A percentile compares a stretch with the other conserved stretches of the same genome.
Conservation (phyloP, 2,888 invertebrate species). For the Megastigmus dorsalis region DNA sequence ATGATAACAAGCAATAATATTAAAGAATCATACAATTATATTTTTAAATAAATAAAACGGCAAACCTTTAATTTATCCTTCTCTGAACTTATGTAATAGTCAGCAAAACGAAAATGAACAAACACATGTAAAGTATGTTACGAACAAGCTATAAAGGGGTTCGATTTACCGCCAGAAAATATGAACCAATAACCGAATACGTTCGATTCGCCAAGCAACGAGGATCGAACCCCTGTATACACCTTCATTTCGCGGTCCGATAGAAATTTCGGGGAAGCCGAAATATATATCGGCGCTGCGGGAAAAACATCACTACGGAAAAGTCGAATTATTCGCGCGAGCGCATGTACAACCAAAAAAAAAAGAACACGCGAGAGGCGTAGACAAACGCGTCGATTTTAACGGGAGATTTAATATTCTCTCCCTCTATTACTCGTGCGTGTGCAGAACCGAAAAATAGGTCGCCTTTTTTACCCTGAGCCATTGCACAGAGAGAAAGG, state of each 20-base stretch:
- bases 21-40: too few species aligned
- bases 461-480: neutral
- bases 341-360: neutral
- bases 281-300: neutral
- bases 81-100: too few species aligned
- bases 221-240: neutral
- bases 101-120: too few species aligned
- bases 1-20: too few species aligned
- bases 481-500: too few species aligned
- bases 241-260: neutral
- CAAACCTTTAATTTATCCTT: too few species aligned
- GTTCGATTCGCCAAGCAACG: neutral
- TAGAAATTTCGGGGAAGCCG: neutral
- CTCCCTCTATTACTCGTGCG: too few species aligned
- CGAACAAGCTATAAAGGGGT: too few species aligned
- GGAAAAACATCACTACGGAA: neutral
- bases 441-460: too few species aligned
- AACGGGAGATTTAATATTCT: constrained; percentile 11
- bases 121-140: neutral
- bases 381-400: neutral
- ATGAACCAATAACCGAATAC: neutral
- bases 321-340: neutral
- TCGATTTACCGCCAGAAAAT: neutral
- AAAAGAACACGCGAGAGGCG: neutral
- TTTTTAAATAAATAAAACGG: too few species aligned